phyloP scores from a whole-genome alignment of 2,113 vertebrate species.

The Lucifuga dentata region DNA sequence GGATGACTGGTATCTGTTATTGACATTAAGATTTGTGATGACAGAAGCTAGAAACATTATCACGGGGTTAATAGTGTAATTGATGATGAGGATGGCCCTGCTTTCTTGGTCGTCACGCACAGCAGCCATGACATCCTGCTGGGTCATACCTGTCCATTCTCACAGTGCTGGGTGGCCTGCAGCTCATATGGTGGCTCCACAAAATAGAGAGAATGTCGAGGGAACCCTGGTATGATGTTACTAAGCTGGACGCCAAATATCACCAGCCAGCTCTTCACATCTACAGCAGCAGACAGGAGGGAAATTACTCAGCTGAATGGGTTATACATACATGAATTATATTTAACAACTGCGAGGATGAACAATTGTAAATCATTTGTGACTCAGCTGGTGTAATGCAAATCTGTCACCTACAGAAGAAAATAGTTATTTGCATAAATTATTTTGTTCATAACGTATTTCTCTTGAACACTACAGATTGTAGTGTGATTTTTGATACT shows the following conservation, averaged over 20 bases:
- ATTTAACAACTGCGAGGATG: slow-evolving; percentile 12
- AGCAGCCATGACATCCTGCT: not conserved
- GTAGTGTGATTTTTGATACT: not conserved
- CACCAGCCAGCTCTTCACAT: slow-evolving; percentile 99
- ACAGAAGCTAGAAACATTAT: not conserved
- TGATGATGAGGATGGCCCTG: not conserved
- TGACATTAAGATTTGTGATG: too few species aligned
- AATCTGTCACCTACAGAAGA: slow-evolving; percentile 6
- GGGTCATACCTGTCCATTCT: slow-evolving; percentile 86
- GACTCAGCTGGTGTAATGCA: slow-evolving; percentile 19
- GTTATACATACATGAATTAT: slow-evolving; percentile 24
- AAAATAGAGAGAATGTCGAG: slow-evolving; percentile 95
- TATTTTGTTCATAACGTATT: slow-evolving; percentile 11
- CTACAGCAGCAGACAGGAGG: slow-evolving; percentile 78
- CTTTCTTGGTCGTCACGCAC: not conserved
- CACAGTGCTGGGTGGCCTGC: slow-evolving; percentile 94
- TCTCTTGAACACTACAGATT: slow-evolving; percentile 4
- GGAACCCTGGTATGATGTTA: slow-evolving; percentile 99
- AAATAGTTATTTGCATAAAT: slow-evolving; percentile 14
- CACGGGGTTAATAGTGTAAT: not conserved
- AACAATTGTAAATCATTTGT: not conserved
- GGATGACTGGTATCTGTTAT: too few species aligned
- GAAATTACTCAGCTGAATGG: slow-evolving; percentile 32
- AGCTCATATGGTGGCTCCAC: slow-evolving; percentile 96
- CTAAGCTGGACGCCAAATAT: slow-evolving; percentile 99